Base-by-base conservation (phyloP, 1,140 invertebrate species). In the Aphidius ervi region DNA sequence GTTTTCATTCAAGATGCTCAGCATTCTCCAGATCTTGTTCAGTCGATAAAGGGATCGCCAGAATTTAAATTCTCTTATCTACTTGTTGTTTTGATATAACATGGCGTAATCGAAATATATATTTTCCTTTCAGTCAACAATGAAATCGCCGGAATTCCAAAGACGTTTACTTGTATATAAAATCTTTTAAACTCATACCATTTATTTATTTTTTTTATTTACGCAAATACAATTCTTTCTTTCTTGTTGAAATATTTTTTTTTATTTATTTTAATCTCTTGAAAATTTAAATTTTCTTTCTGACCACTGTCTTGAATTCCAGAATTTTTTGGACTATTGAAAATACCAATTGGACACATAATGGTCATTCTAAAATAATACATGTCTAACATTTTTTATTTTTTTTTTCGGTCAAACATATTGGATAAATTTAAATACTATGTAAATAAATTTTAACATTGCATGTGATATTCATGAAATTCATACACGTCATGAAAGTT, bases 321-420 rank as follows among this genome's bases (percentile, higher is more conserved):
- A 53, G 56, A 50, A 59, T 48, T 52, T 31, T 55, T 54, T 48
- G 53, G 61, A 56, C 66, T 76, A 79, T 78, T 79, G 74, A 74
- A 76, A 77, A 79, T 79, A 76, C 75, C 77, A 60, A 70, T 77
- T 77, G 75, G 76, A 74, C 77, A 66, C 62, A 46, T 58, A 46
- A 7, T 41, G 53, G 45, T 43, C 52, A n/a, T 16, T 41, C 23
- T 31, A 4, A 40, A 4, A 39, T n/a, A n/a, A 41, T 39, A 54
- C 6, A 54, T 40, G 16, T 5, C 10, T 8, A 16, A 9, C 10
- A 41, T n/a, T 5, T 40, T 1, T 9, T 16, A 16, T 16, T 16
- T 42, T 53, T 42, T 5, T 37, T 16, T 20, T 42, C 39, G 5
- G 31, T 20, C 3, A 9, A 6, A 40, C 5, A 16, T 42, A 9